A percentile compares a stretch with the other conserved stretches of the same genome.
Evolutionary conservation across 1,140 invertebrate species (phyloP).

Genomic region (Melitaea cinxia): DNA sequence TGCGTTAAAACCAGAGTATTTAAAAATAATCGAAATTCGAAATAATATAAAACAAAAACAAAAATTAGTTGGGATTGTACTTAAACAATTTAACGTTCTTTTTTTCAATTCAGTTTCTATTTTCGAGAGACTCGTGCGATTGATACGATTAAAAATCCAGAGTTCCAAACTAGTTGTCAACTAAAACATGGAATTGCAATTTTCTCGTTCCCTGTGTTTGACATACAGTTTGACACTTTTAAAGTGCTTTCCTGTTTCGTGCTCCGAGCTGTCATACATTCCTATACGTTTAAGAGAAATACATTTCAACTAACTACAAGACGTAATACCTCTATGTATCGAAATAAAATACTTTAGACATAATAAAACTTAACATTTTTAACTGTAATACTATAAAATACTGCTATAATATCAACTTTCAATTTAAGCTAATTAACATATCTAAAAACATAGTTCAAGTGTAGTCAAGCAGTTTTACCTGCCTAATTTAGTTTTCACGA

Average conservation of each 20-base stretch:
- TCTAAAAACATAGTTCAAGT: no score
- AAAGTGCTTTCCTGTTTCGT: conserved; percentile 23
- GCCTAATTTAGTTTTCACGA: no score
- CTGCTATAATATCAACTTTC: no score
- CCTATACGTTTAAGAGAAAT: neutral
- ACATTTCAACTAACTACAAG: neutral
- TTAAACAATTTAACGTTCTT: no score
- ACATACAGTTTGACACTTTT: conserved; percentile 16
- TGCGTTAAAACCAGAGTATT: no score
- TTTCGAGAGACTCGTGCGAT: neutral
- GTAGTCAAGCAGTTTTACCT: no score
- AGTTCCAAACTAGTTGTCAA: neutral
- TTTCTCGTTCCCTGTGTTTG: conserved; percentile 9
- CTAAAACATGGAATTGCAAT: conserved; percentile 18
- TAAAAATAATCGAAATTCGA: no score
- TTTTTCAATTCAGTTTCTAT: neutral
- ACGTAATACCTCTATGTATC: neutral
- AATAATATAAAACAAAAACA: no score
- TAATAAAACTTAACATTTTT: no score
- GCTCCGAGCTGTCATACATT: neutral
- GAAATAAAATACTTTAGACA: no score
- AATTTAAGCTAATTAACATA: no score
- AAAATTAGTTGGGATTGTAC: no score
- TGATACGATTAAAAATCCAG: neutral
- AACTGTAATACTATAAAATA: neutral